Evolutionary conservation across 35 echinoderm and acorn worm species (phyloP), one percentile per base, ranked within the genome.

Genomic region (Apostichopus parvimensis): DNA sequence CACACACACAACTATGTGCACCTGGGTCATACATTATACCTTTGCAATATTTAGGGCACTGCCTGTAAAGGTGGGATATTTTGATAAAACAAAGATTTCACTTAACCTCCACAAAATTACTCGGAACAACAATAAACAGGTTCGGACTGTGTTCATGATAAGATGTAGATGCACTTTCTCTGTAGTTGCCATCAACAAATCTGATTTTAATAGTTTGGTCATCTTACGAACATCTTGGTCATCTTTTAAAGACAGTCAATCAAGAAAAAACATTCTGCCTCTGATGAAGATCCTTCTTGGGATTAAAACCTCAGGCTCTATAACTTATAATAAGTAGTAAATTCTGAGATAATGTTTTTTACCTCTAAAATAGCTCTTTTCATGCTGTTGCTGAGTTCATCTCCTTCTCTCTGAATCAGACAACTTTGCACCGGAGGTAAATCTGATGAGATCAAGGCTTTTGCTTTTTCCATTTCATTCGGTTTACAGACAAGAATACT

Each of bases 311-410:
- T 75, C 21, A 75, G 3, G 2, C 21, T 75, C 14, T 22, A 75
- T 22, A 14, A 22, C 21, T 75, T 75, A 14, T 22, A 75, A 5
- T 17, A 75, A 45, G 34, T 45, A 45, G 1, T 45, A 45, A 45
- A 45, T 45, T 45, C 34, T 45, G 34, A 45, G 34, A 45, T 45
- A 45, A 45, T 1, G n/a, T 1, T 45, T 4, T 45, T 88, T 57
- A 99, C 97, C 97, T 99, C 97, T 56, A 99, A 53, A n/a, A 99
- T 99, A 12, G 97, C 97, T 54, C 97, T 93, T 80, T 99, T 99
- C 91, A 99, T 96, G 54, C 92, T 94, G 95, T 91, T 96, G 61
- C 94, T 99, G 1, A 95, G 91, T 83, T 86, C 97, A 66, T 96
- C 95, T 53, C 94, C 94, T 57, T 90, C 79, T 53, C 87, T 94